Base-by-base conservation (phyloP, 2,888 invertebrate species). In the Lasioglossum zephyrum region DNA sequence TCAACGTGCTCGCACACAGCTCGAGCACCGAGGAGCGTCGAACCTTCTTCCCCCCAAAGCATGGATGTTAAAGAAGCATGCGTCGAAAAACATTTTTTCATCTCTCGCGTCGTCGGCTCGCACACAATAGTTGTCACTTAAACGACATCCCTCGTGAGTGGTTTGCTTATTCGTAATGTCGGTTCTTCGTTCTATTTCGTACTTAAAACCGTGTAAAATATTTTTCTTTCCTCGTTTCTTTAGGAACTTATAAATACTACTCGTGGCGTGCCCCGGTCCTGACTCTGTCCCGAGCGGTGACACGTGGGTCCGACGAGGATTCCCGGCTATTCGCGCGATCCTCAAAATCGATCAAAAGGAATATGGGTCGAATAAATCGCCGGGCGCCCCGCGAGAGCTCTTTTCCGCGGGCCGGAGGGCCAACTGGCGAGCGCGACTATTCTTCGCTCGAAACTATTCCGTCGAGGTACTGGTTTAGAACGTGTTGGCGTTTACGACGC, bases 171-270 rank as follows among this genome's bases (percentile, higher is more conserved):
- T 81, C 84, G 87, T 83, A 76, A 84, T 80, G 82, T 60, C 85
- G 82, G 79, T 26, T 77, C 72, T 87, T 80, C 86, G 81, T 84
- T 89, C 77, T 85, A 84, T 82, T 47, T 36, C 82, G 73, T 44
- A 82, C 82, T 82, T 85, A 81, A 84, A 79, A 83, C 69, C 76
- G 82, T 82, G 85, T 89, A 87, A 91, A 87, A 74, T 89, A 81
- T 88, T 47, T 86, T 41, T 47, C 47, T 81, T 77, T 77, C 41
- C 57, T 60, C 66, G 31, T 73, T 88, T 91, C 84, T 87, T 91
- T 94, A 94, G 94, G 94, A 94, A 94, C 94, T 94, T 93, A 92
- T 94, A 94, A 95, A 95, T 94, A 76, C 77, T 94, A 94, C 92
- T 94, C 89, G 92, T 92, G 92, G 91, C 91, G 87, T 88, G 87